Evolutionary conservation across 2,888 invertebrate species (phyloP), one percentile per base, ranked within the genome.

Genomic region (Drosophila parthenogenetica): DNA sequence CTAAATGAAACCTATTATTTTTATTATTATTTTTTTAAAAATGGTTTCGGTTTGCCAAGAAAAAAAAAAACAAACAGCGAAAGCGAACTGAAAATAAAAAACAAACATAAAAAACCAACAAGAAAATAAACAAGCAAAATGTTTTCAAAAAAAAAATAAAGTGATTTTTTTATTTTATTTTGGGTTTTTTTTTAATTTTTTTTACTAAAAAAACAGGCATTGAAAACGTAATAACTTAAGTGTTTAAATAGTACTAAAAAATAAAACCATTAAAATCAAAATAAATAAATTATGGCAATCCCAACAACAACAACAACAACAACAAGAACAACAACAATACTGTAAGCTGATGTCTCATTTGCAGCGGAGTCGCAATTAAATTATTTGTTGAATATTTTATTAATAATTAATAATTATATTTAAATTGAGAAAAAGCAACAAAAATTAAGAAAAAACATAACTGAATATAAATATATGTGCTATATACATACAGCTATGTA

Each of bases 331-430:
- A 42, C 5, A 54, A 66, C n/a, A 63, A 57, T 2, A 50, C 35
- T 54, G 40, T 50, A 48, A 37, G 61, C 66, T 76, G 77, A 43
- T 50, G 68, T 63, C 73, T 63, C 73, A 57, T 64, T 75, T 68
- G 78, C 73, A 62, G 59, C 63, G 49, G 55, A 61, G 57, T 55
- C 49, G 77, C 75, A 68, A 71, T 73, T 74, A 67, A 75, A 79
- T 91, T 87, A 90, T 91, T 91, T 91, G 91, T 91, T 91, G 90
- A 91, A 88, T 91, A 91, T 91, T 91, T 91, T 90, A 90, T 87
- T 83, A 89, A 84, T 76, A 74, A 79, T 69, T 73, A 74, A n/a
- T n/a, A n/a, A n/a, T n/a, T 71, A 75, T 74, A 73, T 45, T 67
- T 14, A 54, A 79, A 76, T 60, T 73, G 69, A 68, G 13, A 72